phyloP scores from a whole-genome alignment of 2,888 invertebrate genomes.

The Ormia ochracea region DNA sequence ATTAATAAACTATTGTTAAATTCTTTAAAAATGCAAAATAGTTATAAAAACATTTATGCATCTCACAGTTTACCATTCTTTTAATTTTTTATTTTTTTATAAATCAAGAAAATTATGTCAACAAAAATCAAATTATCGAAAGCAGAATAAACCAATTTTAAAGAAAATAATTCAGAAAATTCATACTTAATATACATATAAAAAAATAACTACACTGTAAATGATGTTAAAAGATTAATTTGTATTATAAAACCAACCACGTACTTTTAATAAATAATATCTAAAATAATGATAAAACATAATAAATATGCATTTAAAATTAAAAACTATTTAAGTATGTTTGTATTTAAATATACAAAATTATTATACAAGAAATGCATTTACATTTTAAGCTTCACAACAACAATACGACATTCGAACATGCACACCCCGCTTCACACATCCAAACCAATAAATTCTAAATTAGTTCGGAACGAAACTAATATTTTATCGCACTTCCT shows the following conservation, averaged over 20 bases:
- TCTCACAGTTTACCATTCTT: too few relatives aligned
- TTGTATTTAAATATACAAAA: constrained; percentile 10
- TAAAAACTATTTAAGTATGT: constrained; percentile 13
- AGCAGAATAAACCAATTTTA: background rate
- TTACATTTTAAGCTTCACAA: constrained; percentile 59
- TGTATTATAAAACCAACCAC: constrained; percentile 20
- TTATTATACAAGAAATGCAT: constrained; percentile 23
- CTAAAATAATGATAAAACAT: background rate
- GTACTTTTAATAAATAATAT: background rate
- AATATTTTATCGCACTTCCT: background rate
- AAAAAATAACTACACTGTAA: constrained; percentile 31
- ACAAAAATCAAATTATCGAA: too few relatives aligned
- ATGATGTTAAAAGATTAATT: constrained; percentile 28
- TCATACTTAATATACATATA: too few relatives aligned
- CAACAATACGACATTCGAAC: constrained; percentile 48
- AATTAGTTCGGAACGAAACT: background rate
- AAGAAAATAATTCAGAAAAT: too few relatives aligned
- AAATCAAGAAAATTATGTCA: too few relatives aligned
- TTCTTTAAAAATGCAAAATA: too few relatives aligned
- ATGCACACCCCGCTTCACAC: background rate
- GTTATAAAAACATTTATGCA: too few relatives aligned
- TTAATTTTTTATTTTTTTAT: too few relatives aligned
- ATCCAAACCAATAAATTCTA: background rate
- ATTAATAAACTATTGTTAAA: too few relatives aligned
- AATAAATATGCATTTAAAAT: constrained; percentile 37